Base-by-base conservation (phyloP, 2,113 vertebrate genomes). In the Podarcis raffonei region DNA sequence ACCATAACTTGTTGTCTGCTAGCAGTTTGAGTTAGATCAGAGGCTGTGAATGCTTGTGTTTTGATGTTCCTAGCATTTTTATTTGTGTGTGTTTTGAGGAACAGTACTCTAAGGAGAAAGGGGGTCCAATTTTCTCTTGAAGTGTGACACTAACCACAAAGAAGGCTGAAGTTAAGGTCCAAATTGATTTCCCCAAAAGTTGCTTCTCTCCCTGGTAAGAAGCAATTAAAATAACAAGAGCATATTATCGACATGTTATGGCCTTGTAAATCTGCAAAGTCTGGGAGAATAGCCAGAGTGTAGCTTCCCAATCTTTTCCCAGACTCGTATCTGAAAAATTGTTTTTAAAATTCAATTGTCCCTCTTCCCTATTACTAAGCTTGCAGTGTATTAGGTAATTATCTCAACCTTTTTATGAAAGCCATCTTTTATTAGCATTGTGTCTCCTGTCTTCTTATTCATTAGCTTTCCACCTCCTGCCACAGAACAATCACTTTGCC, bases 221-320 rank as follows among this genome's bases (percentile, higher is more conserved):
- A 81, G 79, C 79, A 81, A 32, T 74, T 84, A 84, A 72, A 84
- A 20, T n/a, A 84, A 32, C 39, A 84, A 84, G 83, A 30, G n/a
- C 72, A 12, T 57, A 32, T 84, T 57, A 72, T 53, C 16, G 35
- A 71, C 27, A 48, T 27, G 15, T 83, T 71, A 69, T n/a, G 68
- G 68, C 8, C 83, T 71, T 74, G 68, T 35, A 32, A 72, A 57
- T 72, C 83, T 84, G 42, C 35, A 57, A 53, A 57, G 11, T 23
- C n/a, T 57, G 39, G 68, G 30, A 57, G 48, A 84, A 84, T 25
- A 84, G 30, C 39, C 68, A 84, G 42, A 39, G 42, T 57, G 48
- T 16, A 53, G 48, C 37, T 9, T 83, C 27, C 27, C 32, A 69
- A 48, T 72, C 18, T 4, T 48, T 53, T 18, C 25, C 25, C 39